Conservation (phyloP, 2,888 invertebrate species). For the Zaprionus bogoriensis region DNA sequence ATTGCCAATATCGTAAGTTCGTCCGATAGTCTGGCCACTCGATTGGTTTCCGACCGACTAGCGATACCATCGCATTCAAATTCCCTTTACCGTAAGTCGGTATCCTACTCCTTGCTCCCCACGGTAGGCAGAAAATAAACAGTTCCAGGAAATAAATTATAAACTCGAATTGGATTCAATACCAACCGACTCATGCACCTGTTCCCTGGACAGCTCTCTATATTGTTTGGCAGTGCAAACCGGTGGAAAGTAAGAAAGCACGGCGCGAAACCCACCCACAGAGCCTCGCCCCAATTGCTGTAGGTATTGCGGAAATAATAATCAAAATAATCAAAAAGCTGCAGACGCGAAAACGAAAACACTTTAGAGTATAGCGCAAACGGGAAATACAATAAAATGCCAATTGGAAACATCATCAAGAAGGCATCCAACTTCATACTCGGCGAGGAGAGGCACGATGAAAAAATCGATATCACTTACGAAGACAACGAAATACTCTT, state of each 20-base stretch:
- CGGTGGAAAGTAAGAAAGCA: slow-evolving; percentile 10
- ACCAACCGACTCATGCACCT: slow-evolving; percentile 5
- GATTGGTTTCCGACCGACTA: neutral
- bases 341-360: neutral
- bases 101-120: slow-evolving; percentile 10
- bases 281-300: slow-evolving; percentile 3
- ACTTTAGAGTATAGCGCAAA: neutral
- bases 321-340: slow-evolving; percentile 18
- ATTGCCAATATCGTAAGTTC: neutral
- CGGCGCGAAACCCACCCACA: slow-evolving; percentile 9
- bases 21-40: neutral
- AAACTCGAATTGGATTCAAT: neutral
- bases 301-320: slow-evolving; percentile 12
- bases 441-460: slow-evolving; percentile 87
- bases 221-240: slow-evolving; percentile 9
- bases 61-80: slow-evolving; percentile 14
- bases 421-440: slow-evolving; percentile 91
- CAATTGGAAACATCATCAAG: slow-evolving; percentile 89
- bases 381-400: slow-evolving; percentile 86
- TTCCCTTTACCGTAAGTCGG: slow-evolving; percentile 27
- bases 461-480: slow-evolving; percentile 86
- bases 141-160: slow-evolving; percentile 18
- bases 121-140: slow-evolving; percentile 1
- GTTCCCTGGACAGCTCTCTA: neutral
- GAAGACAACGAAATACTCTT: slow-evolving; percentile 93